Percentiles rank a stretch among this genome's conserved stretches.
phyloP scores from a whole-genome alignment of 2,888 invertebrate genomes.

The Microctonus aethiopoides region DNA sequence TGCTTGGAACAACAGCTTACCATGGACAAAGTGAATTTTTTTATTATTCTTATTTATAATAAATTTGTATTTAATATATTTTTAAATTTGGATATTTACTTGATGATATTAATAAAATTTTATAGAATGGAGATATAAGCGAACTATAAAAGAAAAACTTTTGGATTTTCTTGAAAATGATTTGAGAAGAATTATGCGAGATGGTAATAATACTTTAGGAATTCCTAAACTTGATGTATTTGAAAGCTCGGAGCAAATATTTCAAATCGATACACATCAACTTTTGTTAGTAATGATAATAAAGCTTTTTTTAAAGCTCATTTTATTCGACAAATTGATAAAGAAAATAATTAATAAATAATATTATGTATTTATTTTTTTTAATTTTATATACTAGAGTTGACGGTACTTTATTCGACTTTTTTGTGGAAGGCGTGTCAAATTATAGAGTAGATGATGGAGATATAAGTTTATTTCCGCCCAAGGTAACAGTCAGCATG shows the following conservation, averaged over 20 bases:
- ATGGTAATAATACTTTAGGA: background rate
- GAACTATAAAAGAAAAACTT: background rate
- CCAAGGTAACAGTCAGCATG: constrained; percentile 31
- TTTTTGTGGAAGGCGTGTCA: constrained; percentile 36
- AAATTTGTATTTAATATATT: no score
- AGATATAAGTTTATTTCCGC: constrained; percentile 10
- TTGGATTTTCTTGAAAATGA: background rate
- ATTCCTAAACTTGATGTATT: constrained; percentile 1
- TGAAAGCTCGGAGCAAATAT: background rate
- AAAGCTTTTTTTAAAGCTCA: background rate
- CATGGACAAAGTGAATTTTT: no score
- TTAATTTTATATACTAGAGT: constrained; percentile 11
- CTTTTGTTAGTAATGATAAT: background rate
- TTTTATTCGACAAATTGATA: background rate
- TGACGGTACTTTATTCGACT: constrained; percentile 28
- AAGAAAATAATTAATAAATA: background rate
- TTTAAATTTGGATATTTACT: no score
- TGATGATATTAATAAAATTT: no score
- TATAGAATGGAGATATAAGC: background rate
- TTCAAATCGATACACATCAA: background rate
- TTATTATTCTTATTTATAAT: no score
- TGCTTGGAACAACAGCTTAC: no score
- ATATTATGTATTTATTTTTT: background rate
- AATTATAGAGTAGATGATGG: constrained; percentile 37
- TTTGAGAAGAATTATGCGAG: background rate